Evolutionary conservation across 2,797 vertebrate species (phyloP).

Genomic region (Oreochromis mossambicus): DNA sequence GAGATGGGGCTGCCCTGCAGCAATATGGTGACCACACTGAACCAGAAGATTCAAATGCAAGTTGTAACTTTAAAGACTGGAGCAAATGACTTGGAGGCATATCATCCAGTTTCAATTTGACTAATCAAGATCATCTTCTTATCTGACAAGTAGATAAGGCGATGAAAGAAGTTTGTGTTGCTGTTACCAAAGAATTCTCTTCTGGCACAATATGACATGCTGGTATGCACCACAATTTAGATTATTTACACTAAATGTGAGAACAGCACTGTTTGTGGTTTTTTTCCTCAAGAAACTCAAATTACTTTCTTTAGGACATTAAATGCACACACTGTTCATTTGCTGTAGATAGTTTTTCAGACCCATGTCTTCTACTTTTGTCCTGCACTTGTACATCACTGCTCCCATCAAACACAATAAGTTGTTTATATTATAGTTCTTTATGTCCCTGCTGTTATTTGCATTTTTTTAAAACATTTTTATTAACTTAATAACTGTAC

Average conservation of each 20-base stretch:
- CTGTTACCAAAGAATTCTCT: not conserved
- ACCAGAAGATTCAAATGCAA: not conserved
- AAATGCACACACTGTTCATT: not conserved
- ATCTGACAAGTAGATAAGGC: not conserved
- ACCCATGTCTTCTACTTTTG: not conserved
- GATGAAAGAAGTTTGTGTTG: not conserved
- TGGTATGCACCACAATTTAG: not conserved
- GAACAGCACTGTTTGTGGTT: not conserved
- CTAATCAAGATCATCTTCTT: not conserved
- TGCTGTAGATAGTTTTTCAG: not conserved
- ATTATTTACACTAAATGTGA: not conserved
- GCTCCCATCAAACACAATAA: no score
- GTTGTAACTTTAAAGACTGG: not conserved
- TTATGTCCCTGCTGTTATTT: no score
- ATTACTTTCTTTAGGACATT: not conserved
- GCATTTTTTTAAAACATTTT: no score
- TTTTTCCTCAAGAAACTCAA: not conserved
- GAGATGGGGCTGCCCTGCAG: not conserved
- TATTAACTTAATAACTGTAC: no score
- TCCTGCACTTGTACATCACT: no score
- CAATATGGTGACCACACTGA: not conserved
- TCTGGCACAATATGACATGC: not conserved
- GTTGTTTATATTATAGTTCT: no score
- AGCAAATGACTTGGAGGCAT: not conserved
- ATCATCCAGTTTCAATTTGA: not conserved